Evolutionary conservation across 2,113 vertebrate species (phyloP).

Genomic region (Antennarius striatus): DNA sequence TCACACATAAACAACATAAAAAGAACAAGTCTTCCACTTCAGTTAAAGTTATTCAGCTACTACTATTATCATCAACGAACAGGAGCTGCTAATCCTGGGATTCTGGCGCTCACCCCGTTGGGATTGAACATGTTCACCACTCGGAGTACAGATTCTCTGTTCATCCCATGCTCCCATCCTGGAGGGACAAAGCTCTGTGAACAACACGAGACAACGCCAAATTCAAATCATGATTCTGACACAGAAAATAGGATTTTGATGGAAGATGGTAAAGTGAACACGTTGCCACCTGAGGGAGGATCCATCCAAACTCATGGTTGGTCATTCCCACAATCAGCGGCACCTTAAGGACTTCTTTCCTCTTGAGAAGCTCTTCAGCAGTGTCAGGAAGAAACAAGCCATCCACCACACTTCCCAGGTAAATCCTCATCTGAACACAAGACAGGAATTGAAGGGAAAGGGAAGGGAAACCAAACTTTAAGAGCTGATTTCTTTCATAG

Average conservation of each 20-base stretch:
- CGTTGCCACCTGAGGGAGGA: slow-evolving; percentile 65
- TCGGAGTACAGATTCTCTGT: slow-evolving; percentile 48
- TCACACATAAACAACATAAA: neutral
- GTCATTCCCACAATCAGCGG: slow-evolving; percentile 82
- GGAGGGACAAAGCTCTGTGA: slow-evolving; percentile 62
- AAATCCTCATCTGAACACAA: slow-evolving; percentile 55
- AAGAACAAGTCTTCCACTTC: neutral
- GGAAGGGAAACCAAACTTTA: neutral
- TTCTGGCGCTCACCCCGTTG: slow-evolving; percentile 57
- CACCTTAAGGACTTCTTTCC: slow-evolving; percentile 71
- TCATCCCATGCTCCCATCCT: slow-evolving; percentile 77
- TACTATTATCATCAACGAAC: neutral
- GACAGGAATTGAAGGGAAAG: neutral
- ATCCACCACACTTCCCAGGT: slow-evolving; percentile 73
- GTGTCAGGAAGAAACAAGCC: slow-evolving; percentile 76
- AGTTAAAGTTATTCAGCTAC: neutral
- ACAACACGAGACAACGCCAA: neutral
- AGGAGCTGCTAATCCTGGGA: neutral
- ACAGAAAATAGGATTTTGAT: too few relatives aligned
- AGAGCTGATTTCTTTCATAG: neutral
- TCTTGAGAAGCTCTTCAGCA: slow-evolving; percentile 73
- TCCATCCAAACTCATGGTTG: slow-evolving; percentile 84
- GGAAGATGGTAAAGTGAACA: too few relatives aligned
- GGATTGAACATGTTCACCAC: slow-evolving; percentile 63
- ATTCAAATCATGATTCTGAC: neutral